Evolutionary conservation across 1,140 invertebrate species (phyloP), one percentile per base, ranked within the genome.

Genomic region (Zophobas morio): DNA sequence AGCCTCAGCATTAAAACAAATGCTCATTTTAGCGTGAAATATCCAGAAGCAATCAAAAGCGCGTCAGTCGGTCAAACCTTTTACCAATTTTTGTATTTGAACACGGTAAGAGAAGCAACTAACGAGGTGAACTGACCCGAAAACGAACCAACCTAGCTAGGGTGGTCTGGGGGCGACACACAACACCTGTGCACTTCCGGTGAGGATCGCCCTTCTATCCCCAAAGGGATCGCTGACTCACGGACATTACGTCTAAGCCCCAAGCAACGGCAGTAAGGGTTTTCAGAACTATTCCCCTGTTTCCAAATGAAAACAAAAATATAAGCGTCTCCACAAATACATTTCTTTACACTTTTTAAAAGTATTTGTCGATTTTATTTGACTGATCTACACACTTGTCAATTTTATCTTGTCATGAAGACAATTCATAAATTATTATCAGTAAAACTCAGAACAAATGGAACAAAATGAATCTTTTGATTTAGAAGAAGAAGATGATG

Each of bases 71-170:
- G 66, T 71, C 60, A 42, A 66, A 66, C 66, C 39, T 72, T 76
- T 77, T 70, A 66, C 42, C 57, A 47, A 57, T 76, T 60, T 76
- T 54, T 76, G 33, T 76, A 39, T 76, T 47, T 39, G 47, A 66
- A 49, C 60, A 70, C 60, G 74, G 74, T 37, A 71, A 70, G 70
- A 47, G 40, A 49, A 33, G 54, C 1, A 66, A 51, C 47, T 56
- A 56, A n/a, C 75, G 53, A 71, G 37, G 66, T 49, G 75, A 77
- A 77, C 75, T 77, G 75, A 77, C 75, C 75, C 75, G 75, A 72
- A 77, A 57, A 47, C 57, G 70, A 77, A 77, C 71, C 46, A 42
- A 76, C 70, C 49, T 51, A 54, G 51, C 42, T 53, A 54, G 53
- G 49, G 34, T 40, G 34, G 34, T 56, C 66, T 72, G 75, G 53